Base-by-base conservation (phyloP, 2,888 invertebrate genomes). In the Chironomus tentans region DNA sequence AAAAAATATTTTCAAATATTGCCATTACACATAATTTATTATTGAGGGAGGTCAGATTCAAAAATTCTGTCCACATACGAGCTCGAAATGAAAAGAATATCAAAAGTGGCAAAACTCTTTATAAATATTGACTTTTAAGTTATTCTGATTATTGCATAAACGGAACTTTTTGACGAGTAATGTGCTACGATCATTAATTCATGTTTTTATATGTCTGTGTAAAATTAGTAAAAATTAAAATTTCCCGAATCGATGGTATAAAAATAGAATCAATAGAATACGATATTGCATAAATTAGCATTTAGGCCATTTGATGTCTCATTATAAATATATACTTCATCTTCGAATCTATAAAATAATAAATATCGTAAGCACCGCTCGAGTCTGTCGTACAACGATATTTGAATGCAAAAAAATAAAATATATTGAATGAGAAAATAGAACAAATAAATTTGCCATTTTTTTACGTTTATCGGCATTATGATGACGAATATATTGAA, bases 191-290 rank as follows among this genome's bases (percentile, higher is more conserved):
- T 56, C 18, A 56, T 56, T 18, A 56, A 56, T 18, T 56, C 56
- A 18, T 18, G 56, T 56, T 38, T 56, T 15, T 15, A 56, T 56
- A 56, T 56, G n/a, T 50, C 18, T 56, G 18, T 56, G 18, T 56
- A 18, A 56, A 56, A 56, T 56, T 56, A 18, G 56, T 56, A 56
- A 15, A n/a, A 15, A 38, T 10, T 38, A 38, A 38, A 56, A 56
- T 56, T 56, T 18, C 56, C 56, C 56, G 56, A 56, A 56, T 56
- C 38, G 38, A 21, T 21, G 21, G 22, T 68, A n/a, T n/a, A 68
- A 6, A 68, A 68, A 68, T 68, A 68, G 68, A 38, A 68, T 68
- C 68, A 38, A 68, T 68, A 68, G 10, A 68, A 28, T 13, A 22
- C 7, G 38, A 68, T 15, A 38, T 68, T 68, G 68, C 68, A 68